Percentiles rank a stretch among this genome's conserved stretches.
Evolutionary conservation across 2,888 invertebrate genomes (phyloP).

Genomic region (Noctua janthe): DNA sequence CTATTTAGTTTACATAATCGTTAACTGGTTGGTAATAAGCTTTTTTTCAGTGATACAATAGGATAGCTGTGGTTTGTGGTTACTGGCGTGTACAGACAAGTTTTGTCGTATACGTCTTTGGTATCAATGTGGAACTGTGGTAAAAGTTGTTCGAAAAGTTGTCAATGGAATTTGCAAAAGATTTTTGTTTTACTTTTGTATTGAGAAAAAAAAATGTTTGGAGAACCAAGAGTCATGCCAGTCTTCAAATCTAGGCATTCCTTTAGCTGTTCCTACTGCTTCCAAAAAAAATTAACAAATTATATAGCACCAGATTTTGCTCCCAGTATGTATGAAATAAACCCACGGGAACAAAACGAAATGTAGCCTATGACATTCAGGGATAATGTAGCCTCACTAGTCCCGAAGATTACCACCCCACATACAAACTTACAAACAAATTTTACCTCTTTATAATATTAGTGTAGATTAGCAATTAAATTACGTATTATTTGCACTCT

Average conservation of each 20-base stretch:
- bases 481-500: neutral
- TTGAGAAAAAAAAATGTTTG: neutral
- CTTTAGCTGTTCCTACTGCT: neutral
- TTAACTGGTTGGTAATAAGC: slow-evolving; percentile 52
- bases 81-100: slow-evolving; percentile 11
- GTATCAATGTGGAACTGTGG: slow-evolving; percentile 13
- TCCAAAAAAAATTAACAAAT: too few relatives aligned
- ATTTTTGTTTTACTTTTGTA: neutral
- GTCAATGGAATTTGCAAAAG: neutral
- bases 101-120: slow-evolving; percentile 11
- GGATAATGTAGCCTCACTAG: too few relatives aligned
- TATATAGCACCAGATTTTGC: too few relatives aligned
- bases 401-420: too few relatives aligned
- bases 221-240: neutral
- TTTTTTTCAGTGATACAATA: slow-evolving; percentile 53
- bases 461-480: neutral
- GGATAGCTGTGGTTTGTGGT: slow-evolving; percentile 28
- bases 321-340: too few relatives aligned
- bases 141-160: slow-evolving; percentile 9
- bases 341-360: too few relatives aligned
- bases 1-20: slow-evolving; percentile 61
- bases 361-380: too few relatives aligned
- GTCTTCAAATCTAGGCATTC: neutral
- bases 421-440: too few relatives aligned
- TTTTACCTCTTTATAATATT: too few relatives aligned